Evolutionary conservation across 1,140 invertebrate genomes (phyloP).

Genomic region (Drosophila repleta): DNA sequence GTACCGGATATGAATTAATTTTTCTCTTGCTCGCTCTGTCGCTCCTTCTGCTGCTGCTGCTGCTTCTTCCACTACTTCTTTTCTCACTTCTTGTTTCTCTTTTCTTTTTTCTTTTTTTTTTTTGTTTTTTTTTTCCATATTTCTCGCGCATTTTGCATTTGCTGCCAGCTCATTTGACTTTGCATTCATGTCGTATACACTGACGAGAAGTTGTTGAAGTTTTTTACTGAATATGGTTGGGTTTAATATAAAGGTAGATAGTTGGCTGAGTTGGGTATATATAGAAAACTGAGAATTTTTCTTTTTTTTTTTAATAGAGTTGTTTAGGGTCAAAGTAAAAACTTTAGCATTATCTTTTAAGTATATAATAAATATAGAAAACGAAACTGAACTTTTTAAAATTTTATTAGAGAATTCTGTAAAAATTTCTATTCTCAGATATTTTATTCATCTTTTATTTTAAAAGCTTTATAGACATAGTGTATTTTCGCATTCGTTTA

Average conservation of each 20-base stretch:
- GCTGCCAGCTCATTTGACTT: slow-evolving; percentile 31
- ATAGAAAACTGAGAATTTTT: too few relatives aligned
- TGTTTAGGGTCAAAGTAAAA: too few relatives aligned
- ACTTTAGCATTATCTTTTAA: too few relatives aligned
- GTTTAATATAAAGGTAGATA: neutral
- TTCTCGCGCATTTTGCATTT: slow-evolving; percentile 46
- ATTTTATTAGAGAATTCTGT: too few relatives aligned
- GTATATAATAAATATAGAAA: too few relatives aligned
- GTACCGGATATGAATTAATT: slow-evolving; percentile 79
- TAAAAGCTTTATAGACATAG: neutral
- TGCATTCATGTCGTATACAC: slow-evolving; percentile 10
- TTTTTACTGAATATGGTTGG: neutral
- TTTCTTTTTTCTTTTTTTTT: neutral
- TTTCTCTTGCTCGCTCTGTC: slow-evolving; percentile 41
- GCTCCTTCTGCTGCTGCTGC: neutral
- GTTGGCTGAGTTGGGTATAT: too few relatives aligned
- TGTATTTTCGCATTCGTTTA: slow-evolving; percentile 15
- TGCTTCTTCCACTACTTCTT: neutral
- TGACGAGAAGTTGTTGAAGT: neutral
- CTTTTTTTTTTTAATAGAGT: too few relatives aligned
- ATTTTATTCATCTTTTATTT: neutral
- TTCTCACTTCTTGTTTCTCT: too few relatives aligned
- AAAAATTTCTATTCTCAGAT: too few relatives aligned
- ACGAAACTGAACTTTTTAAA: too few relatives aligned
- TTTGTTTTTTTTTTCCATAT: slow-evolving; percentile 16